Evolutionary conservation across 2,113 vertebrate genomes (phyloP).

Genomic region (Regulus satrapa): DNA sequence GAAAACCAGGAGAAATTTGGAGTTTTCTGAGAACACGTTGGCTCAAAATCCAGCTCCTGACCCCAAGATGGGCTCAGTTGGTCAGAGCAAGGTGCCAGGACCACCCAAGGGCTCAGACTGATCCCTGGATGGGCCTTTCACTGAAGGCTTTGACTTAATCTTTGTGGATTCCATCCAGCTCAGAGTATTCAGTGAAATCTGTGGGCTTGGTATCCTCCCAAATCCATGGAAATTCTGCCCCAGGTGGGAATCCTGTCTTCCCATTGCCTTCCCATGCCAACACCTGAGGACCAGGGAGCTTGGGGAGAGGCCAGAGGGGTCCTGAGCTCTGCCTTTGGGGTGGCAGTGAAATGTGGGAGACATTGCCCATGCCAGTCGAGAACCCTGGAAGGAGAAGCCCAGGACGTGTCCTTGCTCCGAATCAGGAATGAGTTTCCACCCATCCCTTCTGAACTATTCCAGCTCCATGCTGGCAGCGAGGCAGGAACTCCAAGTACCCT

Average conservation of each 20-base stretch:
- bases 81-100: background rate
- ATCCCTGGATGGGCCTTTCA: background rate
- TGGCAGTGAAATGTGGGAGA: background rate
- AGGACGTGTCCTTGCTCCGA: fast-evolving
- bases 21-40: fast-evolving
- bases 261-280: background rate
- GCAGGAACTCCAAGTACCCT: background rate
- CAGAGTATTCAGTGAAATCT: background rate
- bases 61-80: background rate
- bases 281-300: fast-evolving
- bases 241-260: background rate
- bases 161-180: background rate
- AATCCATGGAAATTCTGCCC: background rate
- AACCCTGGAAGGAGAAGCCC: background rate
- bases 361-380: background rate
- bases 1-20: background rate
- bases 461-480: background rate
- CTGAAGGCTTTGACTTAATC: background rate
- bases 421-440: fast-evolving
- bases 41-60: background rate
- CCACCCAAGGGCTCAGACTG: background rate
- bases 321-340: background rate
- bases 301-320: background rate
- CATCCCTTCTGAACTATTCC: background rate
- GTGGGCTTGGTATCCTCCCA: background rate